Evolutionary conservation across 2,113 vertebrate species (phyloP), one percentile per base, ranked within the genome.

Genomic region (Apteryx mantelli): DNA sequence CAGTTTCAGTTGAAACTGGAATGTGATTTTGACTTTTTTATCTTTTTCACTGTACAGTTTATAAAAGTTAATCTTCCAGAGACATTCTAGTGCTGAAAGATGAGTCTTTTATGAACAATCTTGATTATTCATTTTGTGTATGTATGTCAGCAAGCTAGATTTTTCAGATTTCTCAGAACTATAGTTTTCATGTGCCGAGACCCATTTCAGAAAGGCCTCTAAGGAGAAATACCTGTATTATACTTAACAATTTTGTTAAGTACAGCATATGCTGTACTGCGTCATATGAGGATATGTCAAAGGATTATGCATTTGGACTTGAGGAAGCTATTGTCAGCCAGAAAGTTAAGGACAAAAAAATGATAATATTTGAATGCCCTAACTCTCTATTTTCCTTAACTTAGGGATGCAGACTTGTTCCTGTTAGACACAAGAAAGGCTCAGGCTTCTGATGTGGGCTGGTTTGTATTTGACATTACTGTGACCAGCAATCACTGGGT

Each of bases 401-500:
- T 83, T 95, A 99, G 99, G 98, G 99, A 99, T 97, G 99, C 99
- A 73, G 99, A 99, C 92, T 99, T 99, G 10, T 99, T 99, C 97
- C 96, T 99, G 97, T 95, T 99, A 61, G 99, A 99, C 93, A 98
- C 98, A 66, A 99, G 99, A 97, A 99, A 98, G 89, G 97, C 99
- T 84, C 98, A 98, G 83, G 99, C 99, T 34, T 98, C 98, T n/a
- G 99, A 99, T 68, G 99, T 99, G 80, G 99, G 99, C 66, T 99
- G 99, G 99, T 98, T 99, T 84, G 99, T 99, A 77, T 99, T 99
- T 92, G 99, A 99, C 97, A 99, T 99, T 96, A 99, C 99, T 24
- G 99, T 98, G 92, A 99, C 99, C 95, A 99, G 99, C 97, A 99
- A 99, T 96, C 99, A 99, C 81, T 99, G 99, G 99, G 98, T 99